Evolutionary conservation across 2,113 vertebrate species (phyloP).

Genomic region (Setophaga petechia): DNA sequence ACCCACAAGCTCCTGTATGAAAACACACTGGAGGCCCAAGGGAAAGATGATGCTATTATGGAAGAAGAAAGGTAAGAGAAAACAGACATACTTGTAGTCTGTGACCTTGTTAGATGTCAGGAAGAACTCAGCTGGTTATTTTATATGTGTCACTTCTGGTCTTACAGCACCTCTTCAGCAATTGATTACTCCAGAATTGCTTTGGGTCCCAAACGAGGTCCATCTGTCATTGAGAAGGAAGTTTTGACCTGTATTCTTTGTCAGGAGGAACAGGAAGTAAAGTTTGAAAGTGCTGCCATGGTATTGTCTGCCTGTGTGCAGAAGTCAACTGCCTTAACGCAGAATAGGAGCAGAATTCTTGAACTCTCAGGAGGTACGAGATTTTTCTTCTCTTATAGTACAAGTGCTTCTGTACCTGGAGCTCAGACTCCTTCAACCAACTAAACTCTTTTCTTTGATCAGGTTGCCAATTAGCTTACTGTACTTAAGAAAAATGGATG

Average conservation of each 20-base stretch:
- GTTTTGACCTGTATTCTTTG: slow-evolving; percentile 95
- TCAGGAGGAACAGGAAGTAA: slow-evolving; percentile 97
- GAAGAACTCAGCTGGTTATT: not conserved
- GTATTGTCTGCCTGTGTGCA: slow-evolving; percentile 96
- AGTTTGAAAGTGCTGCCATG: slow-evolving; percentile 87
- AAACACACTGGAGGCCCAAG: slow-evolving; percentile 84
- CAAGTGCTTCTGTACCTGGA: not conserved
- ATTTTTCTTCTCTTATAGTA: not conserved
- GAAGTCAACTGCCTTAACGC: slow-evolving; percentile 93
- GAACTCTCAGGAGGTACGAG: slow-evolving; percentile 73
- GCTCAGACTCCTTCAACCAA: not conserved
- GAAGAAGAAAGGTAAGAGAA: slow-evolving; percentile 77
- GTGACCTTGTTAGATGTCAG: not conserved
- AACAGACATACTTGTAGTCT: not conserved
- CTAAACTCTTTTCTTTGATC: not conserved
- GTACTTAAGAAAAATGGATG: not conserved
- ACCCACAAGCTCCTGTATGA: slow-evolving; percentile 95
- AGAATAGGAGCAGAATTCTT: slow-evolving; percentile 82
- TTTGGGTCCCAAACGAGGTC: slow-evolving; percentile 88
- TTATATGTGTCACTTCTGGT: not conserved
- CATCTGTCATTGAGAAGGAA: slow-evolving; percentile 83
- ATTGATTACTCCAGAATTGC: slow-evolving; percentile 81
- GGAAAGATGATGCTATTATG: slow-evolving; percentile 73
- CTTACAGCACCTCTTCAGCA: slow-evolving; percentile 62
- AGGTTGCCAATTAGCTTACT: not conserved